Evolutionary conservation across 2,113 vertebrate species (phyloP).

Genomic region (Nestor notabilis): DNA sequence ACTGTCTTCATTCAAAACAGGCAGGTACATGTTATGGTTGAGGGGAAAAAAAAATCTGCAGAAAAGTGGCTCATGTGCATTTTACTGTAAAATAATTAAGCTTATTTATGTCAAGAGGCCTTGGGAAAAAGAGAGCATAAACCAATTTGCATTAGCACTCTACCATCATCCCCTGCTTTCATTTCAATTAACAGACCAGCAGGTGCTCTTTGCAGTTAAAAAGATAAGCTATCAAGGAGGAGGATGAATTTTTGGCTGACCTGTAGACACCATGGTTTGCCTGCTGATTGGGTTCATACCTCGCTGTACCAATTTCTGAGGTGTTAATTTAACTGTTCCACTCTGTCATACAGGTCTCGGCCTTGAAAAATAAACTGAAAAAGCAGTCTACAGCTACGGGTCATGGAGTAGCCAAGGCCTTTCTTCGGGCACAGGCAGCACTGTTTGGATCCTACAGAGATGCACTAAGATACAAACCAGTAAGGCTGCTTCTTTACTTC

Average conservation of each 20-base stretch:
- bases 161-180: conserved; percentile 74
- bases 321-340: conserved; percentile 94
- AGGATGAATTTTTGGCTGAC: conserved; percentile 84
- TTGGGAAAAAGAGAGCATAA: conserved; percentile 76
- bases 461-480: conserved; percentile 94
- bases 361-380: conserved; percentile 97
- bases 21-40: conserved; percentile 68
- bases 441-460: conserved; percentile 97
- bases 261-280: conserved; percentile 89
- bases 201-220: conserved; percentile 87
- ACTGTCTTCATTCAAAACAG: conserved; percentile 60
- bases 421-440: conserved; percentile 91
- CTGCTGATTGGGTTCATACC: conserved; percentile 87
- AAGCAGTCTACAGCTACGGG: conserved; percentile 97
- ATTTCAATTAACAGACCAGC: conserved; percentile 96
- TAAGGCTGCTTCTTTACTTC: conserved; percentile 73
- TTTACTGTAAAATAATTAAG: conserved; percentile 89
- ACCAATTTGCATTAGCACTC: conserved; percentile 80
- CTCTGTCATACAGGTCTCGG: conserved; percentile 87
- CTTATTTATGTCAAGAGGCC: conserved; percentile 89
- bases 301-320: conserved; percentile 90
- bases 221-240: conserved; percentile 82
- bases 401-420: conserved; percentile 90
- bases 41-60: conserved; percentile 20
- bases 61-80: conserved; percentile 45